Base-by-base conservation (phyloP, 2,797 vertebrate genomes). In the Rhinella marina region DNA sequence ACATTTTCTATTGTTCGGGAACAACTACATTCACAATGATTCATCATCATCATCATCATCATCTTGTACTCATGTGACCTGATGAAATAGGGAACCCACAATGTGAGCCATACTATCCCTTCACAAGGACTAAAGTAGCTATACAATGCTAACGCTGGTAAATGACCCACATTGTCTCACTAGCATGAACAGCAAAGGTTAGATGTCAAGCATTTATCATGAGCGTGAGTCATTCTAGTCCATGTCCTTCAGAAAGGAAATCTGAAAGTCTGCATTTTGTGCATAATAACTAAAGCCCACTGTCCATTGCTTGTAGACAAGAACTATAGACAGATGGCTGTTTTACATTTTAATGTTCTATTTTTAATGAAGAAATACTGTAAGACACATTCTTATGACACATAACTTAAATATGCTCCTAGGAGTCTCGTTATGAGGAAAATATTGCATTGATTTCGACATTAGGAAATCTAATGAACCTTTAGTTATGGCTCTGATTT, bases 271-370 rank as follows among this genome's bases (percentile, higher is more conserved):
- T 75, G 21, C 84, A 78, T 62, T 81, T 70, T 48, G 27, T 82
- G 70, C 79, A 59, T 54, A 23, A 83, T 41, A 77, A 81, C 52
- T 70, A 61, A 41, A 77, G 81, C 27, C 59, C 11, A 88, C 79
- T 88, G 87, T 84, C 66, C 66, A 61, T 52, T 52, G 17, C 29
- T 57, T 41, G 61, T 27, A 48, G 0, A 52, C 13, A 50, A 88
- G 54, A 41, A 19, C n/a, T 77, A 19, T 54, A 52, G 61, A 84
- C 87, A 88, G 75, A 88, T 84, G 87, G 61, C 66, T 57, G 62
- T 19, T 80, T 61, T 61, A 72, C 48, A 81, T 86, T 48, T 81
- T 79, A 32, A 21, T 84, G 19, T 62, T 12, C 57, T 79, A 50
- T 81, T 70, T 83, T 88, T 52, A 81, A 84, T 85, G 32, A 61